Evolutionary conservation across 2,888 invertebrate genomes (phyloP), one percentile per base, ranked within the genome.

Genomic region (Augiades crinisus): DNA sequence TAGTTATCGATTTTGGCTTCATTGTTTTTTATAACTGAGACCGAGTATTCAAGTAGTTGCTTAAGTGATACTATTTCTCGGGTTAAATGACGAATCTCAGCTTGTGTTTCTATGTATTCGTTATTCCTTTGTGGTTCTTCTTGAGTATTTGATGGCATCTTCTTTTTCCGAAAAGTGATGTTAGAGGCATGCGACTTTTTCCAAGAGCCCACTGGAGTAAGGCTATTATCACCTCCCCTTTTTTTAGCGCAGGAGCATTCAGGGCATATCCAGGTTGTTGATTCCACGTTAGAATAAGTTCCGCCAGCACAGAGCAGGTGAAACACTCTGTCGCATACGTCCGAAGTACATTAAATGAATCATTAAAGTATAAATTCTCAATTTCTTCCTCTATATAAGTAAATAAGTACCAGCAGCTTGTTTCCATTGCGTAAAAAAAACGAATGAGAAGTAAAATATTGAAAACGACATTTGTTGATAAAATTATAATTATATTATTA

Each of bases 141-240:
- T 16, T 37, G n/a, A 19, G 14, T 3, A 13, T 12, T 7, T 12
- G 38, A 21, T 1, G 2, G 37, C 12, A 22, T 3, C 21, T 38
- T 38, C 19, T n/a, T n/a, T n/a, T 38, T 38, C 6, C 38, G 38
- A 6, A 38, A 38, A 3, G 38, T 38, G 7, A 38, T 21, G 6
- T 38, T 38, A 5, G n/a, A 1, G 2, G 21, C 38, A 21, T 5
- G 12, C 1, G 21, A 1, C 12, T 38, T 38, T 19, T 21, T 38
- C 4, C 12, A 21, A 6, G 38, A 21, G 5, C 38, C 38, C 3
- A 38, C 38, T 12, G 38, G 38, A 1, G 38, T 38, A 0, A 3
- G 6, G 13, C 12, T 21, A 21, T 38, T 38, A 12, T 38, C 38
- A 1, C 38, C 38, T 6, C 21, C 38, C 6, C 21, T 38, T 7